These are phyloP conservation scores for Cosmia trapezina DNA, from an alignment of 2,888 invertebrate species.

Conservation along the genomic window DNA sequence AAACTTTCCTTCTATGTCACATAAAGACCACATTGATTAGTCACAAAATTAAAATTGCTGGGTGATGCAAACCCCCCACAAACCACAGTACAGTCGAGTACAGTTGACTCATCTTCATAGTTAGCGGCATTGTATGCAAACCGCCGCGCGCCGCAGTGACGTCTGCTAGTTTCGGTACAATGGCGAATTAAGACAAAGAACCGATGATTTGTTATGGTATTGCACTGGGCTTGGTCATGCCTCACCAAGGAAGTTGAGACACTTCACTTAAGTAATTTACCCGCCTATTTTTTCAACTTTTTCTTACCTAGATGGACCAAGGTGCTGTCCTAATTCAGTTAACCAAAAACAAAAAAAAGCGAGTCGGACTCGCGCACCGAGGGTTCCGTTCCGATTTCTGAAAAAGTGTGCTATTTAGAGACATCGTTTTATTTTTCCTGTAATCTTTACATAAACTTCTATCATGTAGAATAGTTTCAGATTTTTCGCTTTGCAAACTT, in stretches of 20 bases:
- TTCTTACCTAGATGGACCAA: constrained; percentile 12
- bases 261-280: constrained; percentile 49
- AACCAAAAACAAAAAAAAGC: constrained; percentile 17
- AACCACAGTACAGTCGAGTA: constrained; percentile 32
- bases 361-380: no score
- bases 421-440: no score
- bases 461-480: no score
- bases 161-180: constrained; percentile 70
- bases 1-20: constrained; percentile 27
- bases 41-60: constrained; percentile 43
- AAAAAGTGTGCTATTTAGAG: no score
- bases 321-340: constrained; percentile 35
- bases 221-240: constrained; percentile 65
- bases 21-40: constrained; percentile 30
- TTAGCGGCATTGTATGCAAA: constrained; percentile 73
- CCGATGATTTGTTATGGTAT: constrained; percentile 66
- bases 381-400: no score
- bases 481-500: no score
- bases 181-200: constrained; percentile 72
- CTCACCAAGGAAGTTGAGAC: constrained; percentile 56
- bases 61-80: constrained; percentile 42
- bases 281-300: constrained; percentile 12
- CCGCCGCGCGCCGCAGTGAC: constrained; percentile 57
- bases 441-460: no score
- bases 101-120: constrained; percentile 54